These are phyloP conservation scores for Pseudolaguvia tuberculata DNA, from an alignment of 2,113 vertebrate species.

Conservation along the genomic window DNA sequence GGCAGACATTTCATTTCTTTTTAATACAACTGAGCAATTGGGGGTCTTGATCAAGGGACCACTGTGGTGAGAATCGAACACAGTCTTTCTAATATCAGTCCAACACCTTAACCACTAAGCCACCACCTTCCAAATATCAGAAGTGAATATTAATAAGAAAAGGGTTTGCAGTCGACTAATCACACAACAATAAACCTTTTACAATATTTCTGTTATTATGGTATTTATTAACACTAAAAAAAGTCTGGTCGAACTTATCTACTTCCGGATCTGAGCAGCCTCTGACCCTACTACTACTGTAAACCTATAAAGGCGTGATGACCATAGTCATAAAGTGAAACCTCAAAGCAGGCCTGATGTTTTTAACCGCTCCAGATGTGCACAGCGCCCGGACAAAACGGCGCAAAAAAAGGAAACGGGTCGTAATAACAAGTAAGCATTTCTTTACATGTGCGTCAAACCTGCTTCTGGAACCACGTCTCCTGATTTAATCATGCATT, in stretches of 20 bases:
- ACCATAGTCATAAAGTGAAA: neutral
- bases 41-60: no score
- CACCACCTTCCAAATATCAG: no score
- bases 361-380: neutral
- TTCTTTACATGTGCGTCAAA: conserved; percentile 9
- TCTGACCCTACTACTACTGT: neutral
- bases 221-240: neutral
- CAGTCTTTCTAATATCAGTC: no score
- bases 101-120: no score
- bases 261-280: neutral
- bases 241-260: neutral
- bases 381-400: neutral
- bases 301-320: neutral
- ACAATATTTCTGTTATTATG: no score
- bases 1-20: no score
- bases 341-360: conserved; percentile 8
- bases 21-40: no score
- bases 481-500: conserved; percentile 9
- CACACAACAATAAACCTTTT: neutral
- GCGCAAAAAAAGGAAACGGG: neutral
- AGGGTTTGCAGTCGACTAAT: neutral
- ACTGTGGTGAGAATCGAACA: no score
- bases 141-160: neutral
- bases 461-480: conserved; percentile 18
- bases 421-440: neutral